These are phyloP conservation scores for Linyphia triangularis DNA, from an alignment of 2,888 invertebrate genomes.

Conservation along the genomic window DNA sequence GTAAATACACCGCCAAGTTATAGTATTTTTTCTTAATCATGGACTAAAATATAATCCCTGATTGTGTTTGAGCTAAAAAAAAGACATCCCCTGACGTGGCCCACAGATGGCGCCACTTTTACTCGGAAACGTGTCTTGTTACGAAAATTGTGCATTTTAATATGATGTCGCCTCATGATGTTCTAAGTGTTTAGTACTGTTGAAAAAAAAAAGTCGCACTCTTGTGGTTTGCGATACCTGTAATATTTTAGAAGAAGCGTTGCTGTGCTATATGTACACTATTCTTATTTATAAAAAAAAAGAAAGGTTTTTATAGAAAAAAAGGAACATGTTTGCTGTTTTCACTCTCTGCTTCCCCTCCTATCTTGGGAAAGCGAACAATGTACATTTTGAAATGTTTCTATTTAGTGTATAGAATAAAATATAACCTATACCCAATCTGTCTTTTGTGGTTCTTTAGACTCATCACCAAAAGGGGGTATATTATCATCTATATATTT, in stretches of 20 bases:
- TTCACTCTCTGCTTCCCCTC: slow-evolving; percentile 53
- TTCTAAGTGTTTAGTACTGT: slow-evolving; percentile 55
- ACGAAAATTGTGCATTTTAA: slow-evolving; percentile 51
- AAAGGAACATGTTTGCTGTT: slow-evolving; percentile 66
- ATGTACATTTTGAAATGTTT: slow-evolving; percentile 72
- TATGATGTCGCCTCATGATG: slow-evolving; percentile 8
- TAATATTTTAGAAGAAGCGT: slow-evolving; percentile 64
- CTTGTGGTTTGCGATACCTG: slow-evolving; percentile 11
- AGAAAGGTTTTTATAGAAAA: slow-evolving; percentile 50
- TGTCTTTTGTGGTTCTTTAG: neutral
- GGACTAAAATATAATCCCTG: neutral
- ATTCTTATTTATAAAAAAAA: slow-evolving; percentile 63
- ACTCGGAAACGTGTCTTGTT: slow-evolving; percentile 21
- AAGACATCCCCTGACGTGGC: neutral
- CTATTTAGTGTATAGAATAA: slow-evolving; percentile 74
- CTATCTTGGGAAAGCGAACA: slow-evolving; percentile 36
- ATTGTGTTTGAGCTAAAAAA: neutral
- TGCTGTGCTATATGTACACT: slow-evolving; percentile 66
- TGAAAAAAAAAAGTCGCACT: slow-evolving; percentile 1
- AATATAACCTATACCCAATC: slow-evolving; percentile 45
- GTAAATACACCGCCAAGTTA: slow-evolving; percentile 38
- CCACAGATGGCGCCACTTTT: slow-evolving; percentile 9
- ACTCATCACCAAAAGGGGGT: too few species aligned
- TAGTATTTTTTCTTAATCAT: slow-evolving; percentile 24
- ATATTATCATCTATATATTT: too few species aligned